phyloP scores from a whole-genome alignment of 2,797 vertebrate genomes.

The Enteromius anoplus region DNA sequence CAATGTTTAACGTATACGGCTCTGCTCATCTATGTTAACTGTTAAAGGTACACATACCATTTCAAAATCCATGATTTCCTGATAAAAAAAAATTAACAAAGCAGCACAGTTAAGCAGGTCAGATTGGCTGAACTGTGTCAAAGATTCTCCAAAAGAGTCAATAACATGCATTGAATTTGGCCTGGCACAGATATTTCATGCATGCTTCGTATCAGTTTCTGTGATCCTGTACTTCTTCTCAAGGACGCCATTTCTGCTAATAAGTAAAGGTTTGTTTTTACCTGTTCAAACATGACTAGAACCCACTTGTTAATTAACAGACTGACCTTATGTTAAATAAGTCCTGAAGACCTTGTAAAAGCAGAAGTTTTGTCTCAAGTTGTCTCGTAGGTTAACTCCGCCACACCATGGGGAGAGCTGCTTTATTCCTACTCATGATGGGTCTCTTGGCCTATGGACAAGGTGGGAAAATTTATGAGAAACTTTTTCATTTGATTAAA shows the following conservation, averaged over 20 bases:
- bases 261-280: neutral
- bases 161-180: neutral
- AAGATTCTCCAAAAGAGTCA: neutral
- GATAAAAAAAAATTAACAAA: neutral
- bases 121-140: neutral
- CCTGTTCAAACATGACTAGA: neutral
- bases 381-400: neutral
- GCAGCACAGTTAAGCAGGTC: neutral
- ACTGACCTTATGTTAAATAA: neutral
- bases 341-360: neutral
- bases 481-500: neutral
- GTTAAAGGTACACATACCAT: neutral
- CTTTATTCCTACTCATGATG: constrained; percentile 1
- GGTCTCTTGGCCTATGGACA: constrained; percentile 7
- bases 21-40: neutral
- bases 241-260: neutral
- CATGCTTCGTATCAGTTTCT: neutral
- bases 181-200: neutral
- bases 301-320: neutral
- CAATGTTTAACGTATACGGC: neutral
- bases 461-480: constrained; percentile 12
- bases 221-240: neutral
- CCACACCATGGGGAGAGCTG: constrained; percentile 1
- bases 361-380: neutral
- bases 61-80: neutral